These are phyloP conservation scores for Zosterops pallidus DNA, from an alignment of 2,113 vertebrate genomes.

Conservation along the genomic window DNA sequence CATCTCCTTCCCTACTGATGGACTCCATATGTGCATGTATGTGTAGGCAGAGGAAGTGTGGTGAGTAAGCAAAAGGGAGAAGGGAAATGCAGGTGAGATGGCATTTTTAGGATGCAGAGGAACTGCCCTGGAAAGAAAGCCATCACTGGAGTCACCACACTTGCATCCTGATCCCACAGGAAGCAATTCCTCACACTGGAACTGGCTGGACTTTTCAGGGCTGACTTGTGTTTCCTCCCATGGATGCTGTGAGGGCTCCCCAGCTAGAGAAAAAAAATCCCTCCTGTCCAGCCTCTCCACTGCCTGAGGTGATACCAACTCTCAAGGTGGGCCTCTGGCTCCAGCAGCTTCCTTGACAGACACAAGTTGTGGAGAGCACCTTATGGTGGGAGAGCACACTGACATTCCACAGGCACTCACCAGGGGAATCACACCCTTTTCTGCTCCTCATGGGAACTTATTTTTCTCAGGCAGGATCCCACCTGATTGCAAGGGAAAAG, in stretches of 20 bases:
- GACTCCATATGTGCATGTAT: not conserved
- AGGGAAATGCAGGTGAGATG: not conserved
- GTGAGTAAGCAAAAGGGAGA: not conserved
- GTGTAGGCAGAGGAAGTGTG: not conserved
- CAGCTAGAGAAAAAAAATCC: not conserved
- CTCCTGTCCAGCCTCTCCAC: not conserved
- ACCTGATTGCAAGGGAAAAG: not conserved
- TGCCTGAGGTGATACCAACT: fast-evolving
- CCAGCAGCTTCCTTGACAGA: not conserved
- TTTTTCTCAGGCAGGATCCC: not conserved
- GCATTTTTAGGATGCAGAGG: not conserved
- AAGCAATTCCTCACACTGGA: not conserved
- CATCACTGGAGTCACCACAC: not conserved
- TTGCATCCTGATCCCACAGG: not conserved
- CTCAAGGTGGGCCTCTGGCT: not conserved
- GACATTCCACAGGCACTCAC: not conserved
- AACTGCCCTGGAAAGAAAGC: not conserved
- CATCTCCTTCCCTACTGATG: not conserved
- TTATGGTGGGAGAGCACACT: not conserved
- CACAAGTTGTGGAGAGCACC: not conserved
- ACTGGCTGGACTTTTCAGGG: not conserved
- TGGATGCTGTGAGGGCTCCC: not conserved
- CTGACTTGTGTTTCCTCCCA: not conserved
- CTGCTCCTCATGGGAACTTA: not conserved
- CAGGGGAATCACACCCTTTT: not conserved